phyloP scores from a whole-genome alignment of 1,140 invertebrate species.

The Leucophenga varia region DNA sequence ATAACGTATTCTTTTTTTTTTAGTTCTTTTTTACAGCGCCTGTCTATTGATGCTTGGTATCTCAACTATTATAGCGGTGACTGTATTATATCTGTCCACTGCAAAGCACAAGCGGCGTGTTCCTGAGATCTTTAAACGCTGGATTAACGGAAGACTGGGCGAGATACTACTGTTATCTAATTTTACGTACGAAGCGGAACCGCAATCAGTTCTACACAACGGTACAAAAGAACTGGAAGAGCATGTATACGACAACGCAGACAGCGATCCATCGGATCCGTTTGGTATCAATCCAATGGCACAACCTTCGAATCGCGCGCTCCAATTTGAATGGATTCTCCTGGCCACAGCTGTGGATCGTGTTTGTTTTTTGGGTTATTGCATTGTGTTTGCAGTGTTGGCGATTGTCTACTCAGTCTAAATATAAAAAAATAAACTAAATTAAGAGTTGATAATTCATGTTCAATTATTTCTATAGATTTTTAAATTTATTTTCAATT shows the following conservation, averaged over 20 bases:
- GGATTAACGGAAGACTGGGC: slow-evolving; percentile 61
- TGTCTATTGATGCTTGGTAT: slow-evolving; percentile 64
- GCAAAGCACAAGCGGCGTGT: slow-evolving; percentile 58
- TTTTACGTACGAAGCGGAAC: slow-evolving; percentile 30
- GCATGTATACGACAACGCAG: slow-evolving; percentile 52
- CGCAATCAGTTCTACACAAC: slow-evolving; percentile 17
- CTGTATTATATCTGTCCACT: slow-evolving; percentile 63
- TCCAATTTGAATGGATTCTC: slow-evolving; percentile 65
- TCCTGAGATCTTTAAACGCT: slow-evolving; percentile 61
- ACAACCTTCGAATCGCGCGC: slow-evolving; percentile 45
- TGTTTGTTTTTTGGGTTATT: slow-evolving; percentile 62
- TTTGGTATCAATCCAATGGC: slow-evolving; percentile 48
- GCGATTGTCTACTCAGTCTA: slow-evolving; percentile 59
- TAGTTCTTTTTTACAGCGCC: slow-evolving; percentile 60
- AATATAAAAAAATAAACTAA: not conserved
- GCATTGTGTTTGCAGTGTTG: slow-evolving; percentile 58
- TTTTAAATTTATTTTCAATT: too few species aligned
- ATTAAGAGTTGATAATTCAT: not conserved
- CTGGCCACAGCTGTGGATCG: slow-evolving; percentile 65
- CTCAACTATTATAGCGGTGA: slow-evolving; percentile 65
- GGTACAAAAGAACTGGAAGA: slow-evolving; percentile 37
- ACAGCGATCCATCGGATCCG: slow-evolving; percentile 39
- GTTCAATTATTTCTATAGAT: too few species aligned
- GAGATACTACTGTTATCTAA: slow-evolving; percentile 58
- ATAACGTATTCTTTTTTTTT: slow-evolving; percentile 45